These are phyloP conservation scores for Patella ulyssiponensis DNA, from an alignment of 2,888 invertebrate species.

Conservation along the genomic window DNA sequence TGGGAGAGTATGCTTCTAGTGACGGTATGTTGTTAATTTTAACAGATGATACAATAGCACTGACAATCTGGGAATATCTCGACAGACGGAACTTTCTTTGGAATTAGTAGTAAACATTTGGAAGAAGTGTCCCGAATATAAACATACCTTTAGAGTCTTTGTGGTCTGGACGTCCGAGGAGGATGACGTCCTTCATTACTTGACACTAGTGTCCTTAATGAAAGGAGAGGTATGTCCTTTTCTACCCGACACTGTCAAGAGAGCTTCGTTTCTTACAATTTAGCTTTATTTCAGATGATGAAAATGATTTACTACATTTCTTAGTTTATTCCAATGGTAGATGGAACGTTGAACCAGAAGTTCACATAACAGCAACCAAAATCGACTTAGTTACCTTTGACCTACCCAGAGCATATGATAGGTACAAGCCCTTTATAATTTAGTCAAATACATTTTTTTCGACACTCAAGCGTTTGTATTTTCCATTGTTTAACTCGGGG, in stretches of 20 bases:
- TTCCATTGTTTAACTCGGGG: no score
- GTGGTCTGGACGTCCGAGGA: no score
- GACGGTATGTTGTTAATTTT: conserved; percentile 45
- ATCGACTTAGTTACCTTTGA: conserved; percentile 64
- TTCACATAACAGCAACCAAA: conserved; percentile 53
- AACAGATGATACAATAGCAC: no score
- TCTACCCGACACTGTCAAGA: neutral
- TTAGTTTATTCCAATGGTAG: conserved; percentile 45
- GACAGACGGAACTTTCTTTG: no score
- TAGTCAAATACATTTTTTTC: no score
- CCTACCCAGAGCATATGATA: conserved; percentile 53
- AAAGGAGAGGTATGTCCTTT: neutral
- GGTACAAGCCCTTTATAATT: conserved; percentile 35
- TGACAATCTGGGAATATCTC: no score
- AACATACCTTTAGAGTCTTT: no score
- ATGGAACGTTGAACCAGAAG: conserved; percentile 52
- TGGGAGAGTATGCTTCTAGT: conserved; percentile 65
- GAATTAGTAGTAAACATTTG: no score
- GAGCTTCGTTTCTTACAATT: conserved; percentile 2
- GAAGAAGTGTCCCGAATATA: no score
- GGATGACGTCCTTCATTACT: neutral
- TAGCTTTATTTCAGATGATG: conserved; percentile 57
- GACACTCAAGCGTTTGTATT: no score
- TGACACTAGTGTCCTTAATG: neutral
- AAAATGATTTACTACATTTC: conserved; percentile 61